These are phyloP conservation scores for Sclerodermus sp. DNA, from an alignment of 2,888 invertebrate species.

Conservation along the genomic window DNA sequence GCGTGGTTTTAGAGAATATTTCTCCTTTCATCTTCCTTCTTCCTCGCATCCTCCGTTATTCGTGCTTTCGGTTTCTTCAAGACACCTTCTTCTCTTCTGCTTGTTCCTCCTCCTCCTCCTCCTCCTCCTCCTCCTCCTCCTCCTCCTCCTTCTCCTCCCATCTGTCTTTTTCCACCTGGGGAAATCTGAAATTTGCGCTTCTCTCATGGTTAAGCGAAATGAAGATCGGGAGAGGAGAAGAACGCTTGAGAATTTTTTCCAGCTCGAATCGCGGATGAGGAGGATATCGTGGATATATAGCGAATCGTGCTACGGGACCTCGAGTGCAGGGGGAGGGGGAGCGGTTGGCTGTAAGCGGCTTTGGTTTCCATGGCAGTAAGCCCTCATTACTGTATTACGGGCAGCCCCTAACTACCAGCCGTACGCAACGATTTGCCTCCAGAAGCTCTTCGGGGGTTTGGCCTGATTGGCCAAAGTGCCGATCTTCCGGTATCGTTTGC, in stretches of 20 bases:
- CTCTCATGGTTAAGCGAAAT: neutral
- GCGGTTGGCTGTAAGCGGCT: constrained; percentile 58
- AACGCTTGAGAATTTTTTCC: neutral
- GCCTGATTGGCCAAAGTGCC: constrained; percentile 15
- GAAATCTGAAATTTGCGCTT: neutral
- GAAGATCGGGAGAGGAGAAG: neutral
- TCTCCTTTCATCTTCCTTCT: no score
- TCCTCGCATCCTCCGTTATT: no score
- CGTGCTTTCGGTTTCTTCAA: no score
- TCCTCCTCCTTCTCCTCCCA: no score
- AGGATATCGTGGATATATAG: constrained; percentile 42
- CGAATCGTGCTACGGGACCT: constrained; percentile 25
- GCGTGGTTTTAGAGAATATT: no score
- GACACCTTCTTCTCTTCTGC: no score
- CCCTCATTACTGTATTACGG: constrained; percentile 59
- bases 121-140: no score
- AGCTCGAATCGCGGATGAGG: constrained; percentile 22
- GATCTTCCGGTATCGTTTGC: no score
- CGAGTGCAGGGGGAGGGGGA: constrained; percentile 36
- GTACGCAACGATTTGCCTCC: constrained; percentile 49
- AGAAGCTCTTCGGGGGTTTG: constrained; percentile 27
- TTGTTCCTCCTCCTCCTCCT: no score
- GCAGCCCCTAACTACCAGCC: constrained; percentile 53
- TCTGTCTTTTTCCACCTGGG: no score
- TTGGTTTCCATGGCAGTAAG: constrained; percentile 59